These are phyloP conservation scores for Arctopsyche grandis DNA, from an alignment of 1,140 invertebrate species.

Conservation along the genomic window DNA sequence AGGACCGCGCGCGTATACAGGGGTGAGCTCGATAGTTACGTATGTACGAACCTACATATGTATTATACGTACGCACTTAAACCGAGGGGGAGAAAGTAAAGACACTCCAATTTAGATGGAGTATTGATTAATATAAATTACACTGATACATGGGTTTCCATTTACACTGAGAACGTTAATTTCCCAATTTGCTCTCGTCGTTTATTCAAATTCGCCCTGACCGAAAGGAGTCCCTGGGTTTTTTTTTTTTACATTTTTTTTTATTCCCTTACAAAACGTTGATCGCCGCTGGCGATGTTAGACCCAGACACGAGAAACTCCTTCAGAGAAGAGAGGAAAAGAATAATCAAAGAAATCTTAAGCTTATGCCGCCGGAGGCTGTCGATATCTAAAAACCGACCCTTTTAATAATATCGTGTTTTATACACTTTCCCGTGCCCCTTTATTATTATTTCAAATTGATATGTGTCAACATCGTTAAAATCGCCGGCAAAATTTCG, in stretches of 20 bases:
- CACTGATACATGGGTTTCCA: no score
- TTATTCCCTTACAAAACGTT: background rate
- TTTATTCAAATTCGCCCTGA: background rate
- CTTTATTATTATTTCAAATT: constrained; percentile 25
- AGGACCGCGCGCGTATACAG: background rate
- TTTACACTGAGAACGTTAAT: no score
- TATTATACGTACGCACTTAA: background rate
- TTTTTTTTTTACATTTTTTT: constrained; percentile 2
- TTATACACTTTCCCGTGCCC: background rate
- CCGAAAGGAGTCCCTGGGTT: background rate
- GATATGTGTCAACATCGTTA: background rate
- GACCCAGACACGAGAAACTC: constrained; percentile 16
- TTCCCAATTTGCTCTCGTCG: background rate
- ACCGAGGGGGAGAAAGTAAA: background rate
- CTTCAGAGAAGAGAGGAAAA: constrained; percentile 22
- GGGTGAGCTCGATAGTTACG: background rate
- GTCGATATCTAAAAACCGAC: constrained; percentile 17
- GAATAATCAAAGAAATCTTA: constrained; percentile 28
- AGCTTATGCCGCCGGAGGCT: constrained; percentile 16
- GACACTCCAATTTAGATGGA: background rate
- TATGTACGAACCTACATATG: no score
- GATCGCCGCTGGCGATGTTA: constrained; percentile 6
- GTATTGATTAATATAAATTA: constrained; percentile 6
- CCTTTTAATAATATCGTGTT: constrained; percentile 18
- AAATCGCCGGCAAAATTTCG: background rate